Percentiles rank a stretch among this genome's conserved stretches.
Conservation (phyloP, 2,888 invertebrate species). For the Heliconius charithonia region DNA sequence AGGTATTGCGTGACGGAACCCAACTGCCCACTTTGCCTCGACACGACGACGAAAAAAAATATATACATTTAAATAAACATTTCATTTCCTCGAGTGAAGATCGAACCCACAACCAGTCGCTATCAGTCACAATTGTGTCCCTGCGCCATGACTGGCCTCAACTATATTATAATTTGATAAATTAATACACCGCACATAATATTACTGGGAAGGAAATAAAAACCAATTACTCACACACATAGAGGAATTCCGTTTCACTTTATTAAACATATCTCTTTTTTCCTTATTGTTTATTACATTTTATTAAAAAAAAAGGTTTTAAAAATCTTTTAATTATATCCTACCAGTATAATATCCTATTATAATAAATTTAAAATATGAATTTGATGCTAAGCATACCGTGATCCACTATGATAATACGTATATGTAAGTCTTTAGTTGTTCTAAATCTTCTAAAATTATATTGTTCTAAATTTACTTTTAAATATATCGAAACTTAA, state of each 20-base stretch:
- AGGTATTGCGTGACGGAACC: no score
- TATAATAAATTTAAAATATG: not conserved
- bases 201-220: not conserved
- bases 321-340: no score
- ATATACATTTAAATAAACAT: no score
- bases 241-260: not conserved
- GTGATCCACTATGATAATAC: not conserved
- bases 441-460: not conserved
- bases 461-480: slow-evolving; percentile 8
- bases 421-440: not conserved
- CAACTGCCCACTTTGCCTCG: no score
- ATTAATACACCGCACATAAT: not conserved
- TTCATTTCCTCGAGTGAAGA: no score
- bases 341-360: not conserved
- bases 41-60: no score
- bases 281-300: not conserved
- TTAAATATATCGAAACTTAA: slow-evolving; percentile 12
- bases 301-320: not conserved
- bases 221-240: not conserved
- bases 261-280: not conserved
- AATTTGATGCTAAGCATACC: not conserved
- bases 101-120: no score
- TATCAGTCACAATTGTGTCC: no score
- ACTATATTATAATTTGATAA: not conserved
- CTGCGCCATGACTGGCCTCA: no score